Evolutionary conservation across 2,797 vertebrate species (phyloP).

Genomic region (Anisognathus igniventris): DNA sequence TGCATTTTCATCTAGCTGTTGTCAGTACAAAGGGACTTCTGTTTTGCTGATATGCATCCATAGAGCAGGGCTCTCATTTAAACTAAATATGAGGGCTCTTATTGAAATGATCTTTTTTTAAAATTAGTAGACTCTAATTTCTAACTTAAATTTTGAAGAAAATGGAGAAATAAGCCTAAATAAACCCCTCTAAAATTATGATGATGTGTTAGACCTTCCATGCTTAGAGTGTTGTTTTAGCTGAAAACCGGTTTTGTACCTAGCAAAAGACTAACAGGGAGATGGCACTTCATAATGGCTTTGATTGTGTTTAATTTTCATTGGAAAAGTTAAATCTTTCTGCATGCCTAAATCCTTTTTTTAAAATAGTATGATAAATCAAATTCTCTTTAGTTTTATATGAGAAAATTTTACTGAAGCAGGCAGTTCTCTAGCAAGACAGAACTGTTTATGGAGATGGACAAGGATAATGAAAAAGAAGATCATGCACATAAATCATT

Average conservation of each 20-base stretch:
- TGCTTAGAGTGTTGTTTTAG: neutral
- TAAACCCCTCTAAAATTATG: rapidly evolving
- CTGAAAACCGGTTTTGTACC: neutral
- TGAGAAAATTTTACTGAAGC: neutral
- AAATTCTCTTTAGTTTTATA: slow-evolving; percentile 4
- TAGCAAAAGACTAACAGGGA: neutral
- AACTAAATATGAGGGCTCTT: neutral
- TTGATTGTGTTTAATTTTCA: neutral
- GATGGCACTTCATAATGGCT: neutral
- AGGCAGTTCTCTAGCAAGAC: neutral
- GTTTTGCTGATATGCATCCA: neutral
- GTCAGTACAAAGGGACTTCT: neutral
- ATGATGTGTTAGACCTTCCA: neutral
- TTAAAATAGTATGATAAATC: neutral
- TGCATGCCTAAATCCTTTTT: neutral
- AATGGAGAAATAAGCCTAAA: neutral
- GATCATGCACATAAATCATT: neutral
- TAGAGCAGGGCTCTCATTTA: neutral
- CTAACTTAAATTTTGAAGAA: neutral
- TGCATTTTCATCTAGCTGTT: neutral
- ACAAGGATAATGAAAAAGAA: neutral
- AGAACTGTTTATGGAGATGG: neutral
- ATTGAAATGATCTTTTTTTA: neutral
- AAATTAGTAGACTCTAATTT: neutral
- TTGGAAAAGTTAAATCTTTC: neutral